Percentiles rank a stretch among this genome's conserved stretches.
phyloP scores from a whole-genome alignment of 2,888 invertebrate species.

The Sinhomidia bicolor region DNA sequence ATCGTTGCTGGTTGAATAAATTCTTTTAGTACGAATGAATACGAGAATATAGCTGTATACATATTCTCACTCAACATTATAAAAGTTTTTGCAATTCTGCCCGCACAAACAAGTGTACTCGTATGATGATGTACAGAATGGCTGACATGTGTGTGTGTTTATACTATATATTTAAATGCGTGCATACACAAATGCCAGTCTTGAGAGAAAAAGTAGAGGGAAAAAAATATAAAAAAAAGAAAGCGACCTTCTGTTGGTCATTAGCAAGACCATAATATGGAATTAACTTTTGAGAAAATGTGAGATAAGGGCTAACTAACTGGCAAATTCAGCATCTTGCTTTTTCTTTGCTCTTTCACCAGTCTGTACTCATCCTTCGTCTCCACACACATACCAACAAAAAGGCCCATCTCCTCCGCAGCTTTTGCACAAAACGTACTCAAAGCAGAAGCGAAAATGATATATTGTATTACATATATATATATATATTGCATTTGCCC shows the following conservation, averaged over 20 bases:
- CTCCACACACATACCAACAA: not conserved
- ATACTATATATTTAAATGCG: not conserved
- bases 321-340: constrained; percentile 50
- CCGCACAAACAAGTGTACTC: too few relatives aligned
- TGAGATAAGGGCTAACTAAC: constrained; percentile 52
- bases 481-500: not conserved
- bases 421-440: constrained; percentile 1
- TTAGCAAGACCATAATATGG: constrained; percentile 51
- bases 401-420: not conserved
- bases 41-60: too few relatives aligned
- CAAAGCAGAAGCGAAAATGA: too few relatives aligned
- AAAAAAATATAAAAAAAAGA: not conserved
- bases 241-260: constrained; percentile 49
- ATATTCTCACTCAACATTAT: not conserved
- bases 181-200: not conserved
- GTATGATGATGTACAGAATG: not conserved
- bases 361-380: not conserved
- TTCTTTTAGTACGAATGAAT: not conserved
- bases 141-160: too few relatives aligned
- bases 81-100: constrained; percentile 17
- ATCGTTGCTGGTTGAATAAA: constrained; percentile 37
- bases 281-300: constrained; percentile 45
- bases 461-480: not conserved
- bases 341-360: constrained; percentile 36
- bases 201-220: not conserved